A percentile compares a stretch with the other conserved stretches of the same genome.
These are phyloP conservation scores for Marasmarcha lunaedactyla DNA, from an alignment of 2,888 invertebrate species.

Conservation along the genomic window DNA sequence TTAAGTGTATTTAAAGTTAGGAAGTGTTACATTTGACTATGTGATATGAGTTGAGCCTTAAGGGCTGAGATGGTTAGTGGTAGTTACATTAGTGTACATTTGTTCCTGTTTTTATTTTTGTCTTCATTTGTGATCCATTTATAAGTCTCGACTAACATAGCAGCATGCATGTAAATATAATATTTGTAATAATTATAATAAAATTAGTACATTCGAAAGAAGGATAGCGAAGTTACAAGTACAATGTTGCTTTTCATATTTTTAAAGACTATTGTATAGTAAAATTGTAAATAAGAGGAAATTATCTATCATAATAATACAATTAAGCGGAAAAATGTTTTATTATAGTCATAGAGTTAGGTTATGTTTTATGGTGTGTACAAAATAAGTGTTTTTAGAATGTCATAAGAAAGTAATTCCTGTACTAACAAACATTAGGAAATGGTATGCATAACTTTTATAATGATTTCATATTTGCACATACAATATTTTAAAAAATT, in stretches of 20 bases:
- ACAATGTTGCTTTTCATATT: conserved; percentile 65
- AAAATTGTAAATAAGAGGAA: conserved; percentile 67
- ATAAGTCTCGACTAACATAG: conserved; percentile 62
- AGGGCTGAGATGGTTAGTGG: conserved; percentile 46
- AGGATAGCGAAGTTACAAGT: conserved; percentile 60
- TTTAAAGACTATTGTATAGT: conserved; percentile 61
- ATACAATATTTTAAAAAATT: background rate
- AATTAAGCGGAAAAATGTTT: conserved; percentile 65
- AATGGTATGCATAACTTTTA: too few species aligned
- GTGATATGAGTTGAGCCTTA: conserved; percentile 48
- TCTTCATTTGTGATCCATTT: conserved; percentile 46
- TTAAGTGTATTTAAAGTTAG: conserved; percentile 30
- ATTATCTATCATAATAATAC: conserved; percentile 67
- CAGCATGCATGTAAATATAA: conserved; percentile 49
- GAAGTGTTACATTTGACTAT: conserved; percentile 30
- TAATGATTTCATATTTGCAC: too few species aligned
- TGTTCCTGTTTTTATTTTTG: conserved; percentile 61
- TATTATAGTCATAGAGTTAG: conserved; percentile 64
- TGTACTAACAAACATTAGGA: too few species aligned
- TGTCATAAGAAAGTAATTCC: too few species aligned
- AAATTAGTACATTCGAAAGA: conserved; percentile 53
- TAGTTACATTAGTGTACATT: conserved; percentile 48
- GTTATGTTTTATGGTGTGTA: conserved; percentile 55
- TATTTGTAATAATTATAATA: conserved; percentile 32
- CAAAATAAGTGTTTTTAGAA: conserved; percentile 40